Evolutionary conservation across 2,888 invertebrate genomes (phyloP), one percentile per base, ranked within the genome.

Genomic region (Xestia ashworthii): DNA sequence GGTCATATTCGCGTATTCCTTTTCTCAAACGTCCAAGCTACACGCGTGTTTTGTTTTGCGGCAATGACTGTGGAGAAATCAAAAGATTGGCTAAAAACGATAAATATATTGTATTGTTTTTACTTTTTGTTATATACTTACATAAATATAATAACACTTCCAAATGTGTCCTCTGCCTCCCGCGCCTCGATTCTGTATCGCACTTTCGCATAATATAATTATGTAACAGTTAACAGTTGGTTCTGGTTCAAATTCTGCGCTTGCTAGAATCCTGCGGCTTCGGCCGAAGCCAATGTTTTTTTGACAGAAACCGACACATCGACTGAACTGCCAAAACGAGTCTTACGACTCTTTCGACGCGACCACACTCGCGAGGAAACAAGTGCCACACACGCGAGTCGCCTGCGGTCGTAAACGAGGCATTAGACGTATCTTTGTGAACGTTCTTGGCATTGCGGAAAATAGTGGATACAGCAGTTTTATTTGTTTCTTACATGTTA

Each of bases 401-500:
- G n/a, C 44, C 0, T 65, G 65, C 44, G 65, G 65, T 44, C 44
- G 65, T 65, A 16, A n/a, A 25, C n/a, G 9, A 44, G 65, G 65
- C 44, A 2, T 65, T 44, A 48, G 66, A 53, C 50, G 16, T 65
- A 55, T 64, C 81, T 78, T 70, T 73, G 44, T 77, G 58, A 69
- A n/a, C 67, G 64, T 80, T 83, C 58, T 65, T 71, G 65, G 64
- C 66, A 66, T 64, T 46, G 55, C 44, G 71, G 50, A 74, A 81
- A 81, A 84, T 70, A 14, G 32, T 48, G 46, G 58, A 70, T 78
- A 78, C 53, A 67, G 25, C 66, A 38, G 22, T 81, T 81, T 84
- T 83, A 78, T 81, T 78, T 9, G 25, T 85, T 67, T 65, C 55
- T 55, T 62, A 53, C 84, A 76, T 60, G 81, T 55, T 74, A 64